Percentiles rank a stretch among this genome's conserved stretches.
phyloP scores from a whole-genome alignment of 2,797 vertebrate species.

The Poeciliopsis gracilis region DNA sequence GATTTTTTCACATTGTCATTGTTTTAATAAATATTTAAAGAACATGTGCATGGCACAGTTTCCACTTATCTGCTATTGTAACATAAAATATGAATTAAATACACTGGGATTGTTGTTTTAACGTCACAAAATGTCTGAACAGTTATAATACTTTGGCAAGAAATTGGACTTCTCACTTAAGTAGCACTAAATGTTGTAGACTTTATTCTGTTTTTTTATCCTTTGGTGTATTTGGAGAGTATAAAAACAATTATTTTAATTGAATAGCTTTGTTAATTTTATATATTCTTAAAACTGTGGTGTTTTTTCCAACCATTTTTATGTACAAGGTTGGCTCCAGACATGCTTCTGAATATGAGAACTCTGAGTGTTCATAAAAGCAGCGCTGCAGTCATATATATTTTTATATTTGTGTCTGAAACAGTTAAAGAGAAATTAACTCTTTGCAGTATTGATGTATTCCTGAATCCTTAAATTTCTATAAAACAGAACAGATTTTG shows the following conservation, averaged over 20 bases:
- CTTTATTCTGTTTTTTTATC: not conserved
- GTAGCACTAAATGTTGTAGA: not conserved
- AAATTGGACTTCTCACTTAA: not conserved
- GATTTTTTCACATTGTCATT: no score
- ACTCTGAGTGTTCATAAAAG: not conserved
- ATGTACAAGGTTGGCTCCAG: not conserved
- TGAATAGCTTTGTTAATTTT: not conserved
- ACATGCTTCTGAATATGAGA: not conserved
- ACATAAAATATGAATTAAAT: not conserved
- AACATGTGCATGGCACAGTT: not conserved
- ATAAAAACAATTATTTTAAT: not conserved
- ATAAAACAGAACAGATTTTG: not conserved
- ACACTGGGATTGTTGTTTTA: not conserved
- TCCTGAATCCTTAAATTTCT: not conserved
- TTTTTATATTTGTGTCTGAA: not conserved
- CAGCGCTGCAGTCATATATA: not conserved
- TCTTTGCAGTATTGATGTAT: not conserved
- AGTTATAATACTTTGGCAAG: not conserved
- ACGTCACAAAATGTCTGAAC: not conserved
- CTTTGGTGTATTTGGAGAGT: not conserved
- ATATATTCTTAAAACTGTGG: not conserved
- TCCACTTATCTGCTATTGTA: not conserved
- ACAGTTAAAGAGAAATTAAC: not conserved
- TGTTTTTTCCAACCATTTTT: not conserved
- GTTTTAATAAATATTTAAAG: no score